A percentile compares a stretch with the other conserved stretches of the same genome.
Evolutionary conservation across 1,140 invertebrate genomes (phyloP).

Genomic region (Drosophila lini): DNA sequence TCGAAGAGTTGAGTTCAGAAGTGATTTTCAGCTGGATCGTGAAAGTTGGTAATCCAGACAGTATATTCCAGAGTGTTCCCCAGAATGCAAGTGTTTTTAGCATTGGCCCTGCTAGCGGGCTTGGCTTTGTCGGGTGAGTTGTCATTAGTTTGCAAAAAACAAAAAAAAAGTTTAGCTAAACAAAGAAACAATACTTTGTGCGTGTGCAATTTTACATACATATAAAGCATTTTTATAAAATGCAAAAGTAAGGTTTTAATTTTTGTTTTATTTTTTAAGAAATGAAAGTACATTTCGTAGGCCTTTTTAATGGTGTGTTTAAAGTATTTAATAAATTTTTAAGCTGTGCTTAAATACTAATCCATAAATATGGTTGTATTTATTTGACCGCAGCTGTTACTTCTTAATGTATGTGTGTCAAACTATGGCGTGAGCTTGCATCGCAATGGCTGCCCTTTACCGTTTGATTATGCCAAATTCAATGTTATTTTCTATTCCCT

Average conservation of each 20-base stretch:
- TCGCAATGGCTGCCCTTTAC: slow-evolving; percentile 59
- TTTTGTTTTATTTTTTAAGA: not conserved
- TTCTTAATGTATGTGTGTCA: slow-evolving; percentile 18
- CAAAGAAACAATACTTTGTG: slow-evolving; percentile 23
- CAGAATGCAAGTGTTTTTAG: slow-evolving; percentile 59
- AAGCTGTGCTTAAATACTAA: not conserved
- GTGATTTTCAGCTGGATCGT: slow-evolving; percentile 5
- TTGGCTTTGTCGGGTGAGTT: slow-evolving; percentile 61
- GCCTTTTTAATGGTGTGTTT: not conserved
- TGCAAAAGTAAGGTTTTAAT: not conserved
- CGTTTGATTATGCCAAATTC: slow-evolving; percentile 34
- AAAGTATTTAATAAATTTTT: not conserved
- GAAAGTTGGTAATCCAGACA: slow-evolving; percentile 12
- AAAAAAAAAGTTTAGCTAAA: slow-evolving; percentile 5
- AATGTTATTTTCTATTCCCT: slow-evolving; percentile 16
- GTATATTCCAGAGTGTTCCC: not conserved
- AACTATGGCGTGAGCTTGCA: slow-evolving; percentile 33
- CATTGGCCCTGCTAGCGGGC: slow-evolving; percentile 48
- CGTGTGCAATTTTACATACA: not conserved
- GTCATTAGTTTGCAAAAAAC: slow-evolving; percentile 7
- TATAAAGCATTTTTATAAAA: not conserved
- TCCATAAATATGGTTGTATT: not conserved
- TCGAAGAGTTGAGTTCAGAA: slow-evolving; percentile 2
- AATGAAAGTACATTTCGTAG: not conserved
- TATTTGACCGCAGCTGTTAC: slow-evolving; percentile 10